Evolutionary conservation across 2,113 vertebrate genomes (phyloP).

Genomic region (Haemorhous mexicanus): DNA sequence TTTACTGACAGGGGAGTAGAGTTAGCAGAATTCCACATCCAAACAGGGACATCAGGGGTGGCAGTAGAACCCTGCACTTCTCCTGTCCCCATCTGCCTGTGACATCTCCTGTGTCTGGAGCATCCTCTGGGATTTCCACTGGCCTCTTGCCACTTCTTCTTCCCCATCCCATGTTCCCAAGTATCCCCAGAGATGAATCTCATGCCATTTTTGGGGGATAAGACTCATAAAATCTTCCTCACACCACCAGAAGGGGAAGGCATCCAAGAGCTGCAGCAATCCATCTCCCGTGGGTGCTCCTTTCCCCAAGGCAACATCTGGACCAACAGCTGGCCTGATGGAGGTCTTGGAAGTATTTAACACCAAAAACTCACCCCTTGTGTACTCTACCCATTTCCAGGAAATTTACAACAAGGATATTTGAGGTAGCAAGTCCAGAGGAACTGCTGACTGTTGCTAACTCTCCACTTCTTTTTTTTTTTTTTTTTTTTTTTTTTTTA

Average conservation of each 20-base stretch:
- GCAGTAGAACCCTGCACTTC: neutral
- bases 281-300: neutral
- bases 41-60: neutral
- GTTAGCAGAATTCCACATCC: neutral
- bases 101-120: accelerated
- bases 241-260: neutral
- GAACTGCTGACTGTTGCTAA: neutral
- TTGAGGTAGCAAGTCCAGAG: neutral
- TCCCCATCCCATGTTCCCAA: accelerated
- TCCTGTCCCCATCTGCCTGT: accelerated
- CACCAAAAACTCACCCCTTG: neutral
- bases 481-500: neutral
- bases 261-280: neutral
- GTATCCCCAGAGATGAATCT: neutral
- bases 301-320: neutral
- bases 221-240: neutral
- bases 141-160: neutral
- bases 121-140: neutral
- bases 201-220: accelerated
- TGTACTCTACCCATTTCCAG: neutral
- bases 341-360: neutral
- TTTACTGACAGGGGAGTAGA: neutral
- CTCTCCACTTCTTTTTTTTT: neutral
- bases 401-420: neutral
- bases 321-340: neutral